Base-by-base conservation (phyloP, 2,888 invertebrate species). In the Acronicta leporina region DNA sequence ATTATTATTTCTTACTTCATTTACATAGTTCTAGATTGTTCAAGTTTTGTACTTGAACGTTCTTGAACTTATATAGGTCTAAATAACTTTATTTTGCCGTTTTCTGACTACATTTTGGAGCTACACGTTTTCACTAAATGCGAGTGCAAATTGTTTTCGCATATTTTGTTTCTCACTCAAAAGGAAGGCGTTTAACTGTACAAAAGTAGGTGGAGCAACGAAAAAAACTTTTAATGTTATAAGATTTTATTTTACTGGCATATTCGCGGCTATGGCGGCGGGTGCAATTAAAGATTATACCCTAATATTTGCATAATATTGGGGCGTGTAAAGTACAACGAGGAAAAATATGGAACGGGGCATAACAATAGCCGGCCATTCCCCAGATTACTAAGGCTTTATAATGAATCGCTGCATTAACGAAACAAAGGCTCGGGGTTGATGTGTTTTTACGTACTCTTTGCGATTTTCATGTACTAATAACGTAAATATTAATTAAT, bases 281-380 rank as follows among this genome's bases (percentile, higher is more conserved):
- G 79, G 80, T 70, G 82, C 86, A 88, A 89, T 89, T 88, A 87
- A 88, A 89, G 82, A 83, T 87, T 85, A 90, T 85, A 82, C 82
- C 84, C 80, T 76, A 77, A 81, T 84, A 87, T 90, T 89, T 88
- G 85, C 88, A 88, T 90, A 88, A 86, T 87, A 85, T 87, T 83
- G 79, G 82, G 79, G 80, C 69, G 80, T 74, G 74, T 81, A 81
- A 83, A 80, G 81, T 75, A 77, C 67, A 67, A 55, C 63, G 79
- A 75, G 69, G 70, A 75, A 81, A 85, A 85, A 84, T 80, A 81
- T 79, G 74, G 69, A 79, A 72, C 60, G 59, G 68, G 43, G 44
- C 47, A 46, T 63, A 75, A 78, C 74, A 75, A 80, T 79, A 43
- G 60, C 54, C 71, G 66, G 73, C 75, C 67, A 61, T 79, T 80